A percentile compares a stretch with the other conserved stretches of the same genome.
phyloP scores from a whole-genome alignment of 2,113 vertebrate genomes.

The Addax nasomaculatus region DNA sequence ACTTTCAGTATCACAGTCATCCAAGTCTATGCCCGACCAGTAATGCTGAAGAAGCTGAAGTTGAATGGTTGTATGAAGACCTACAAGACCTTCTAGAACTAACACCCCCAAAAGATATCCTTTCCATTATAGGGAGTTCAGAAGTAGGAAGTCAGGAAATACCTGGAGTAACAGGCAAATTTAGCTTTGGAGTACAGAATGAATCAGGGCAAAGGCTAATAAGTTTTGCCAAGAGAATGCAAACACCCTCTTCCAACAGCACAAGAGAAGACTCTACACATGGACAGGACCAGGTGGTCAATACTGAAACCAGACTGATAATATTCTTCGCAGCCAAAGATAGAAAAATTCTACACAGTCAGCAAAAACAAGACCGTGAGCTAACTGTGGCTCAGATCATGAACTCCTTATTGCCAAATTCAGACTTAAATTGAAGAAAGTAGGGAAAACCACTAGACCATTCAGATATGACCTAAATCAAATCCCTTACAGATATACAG shows the following conservation, averaged over 20 bases:
- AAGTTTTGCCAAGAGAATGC: neutral
- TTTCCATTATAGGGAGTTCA: neutral
- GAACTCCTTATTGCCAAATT: neutral
- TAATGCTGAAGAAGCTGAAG: neutral
- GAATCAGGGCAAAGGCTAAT: neutral
- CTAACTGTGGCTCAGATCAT: neutral
- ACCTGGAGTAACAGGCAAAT: neutral
- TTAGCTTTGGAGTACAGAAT: neutral
- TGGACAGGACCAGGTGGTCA: neutral
- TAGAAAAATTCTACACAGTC: neutral
- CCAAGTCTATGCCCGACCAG: neutral
- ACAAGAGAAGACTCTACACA: neutral
- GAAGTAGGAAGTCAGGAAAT: neutral
- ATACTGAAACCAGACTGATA: neutral
- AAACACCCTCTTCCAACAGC: neutral
- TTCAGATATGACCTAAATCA: neutral
- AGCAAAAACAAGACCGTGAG: neutral
- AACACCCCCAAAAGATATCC: neutral
- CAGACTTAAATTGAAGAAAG: neutral
- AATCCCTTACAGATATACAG: neutral
- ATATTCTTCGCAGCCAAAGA: neutral
- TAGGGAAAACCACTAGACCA: neutral
- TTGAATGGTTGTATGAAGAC: neutral
- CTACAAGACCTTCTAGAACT: neutral
- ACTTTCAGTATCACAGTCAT: neutral